Evolutionary conservation across 2,113 vertebrate genomes (phyloP).

Genomic region (Thomomys bottae): DNA sequence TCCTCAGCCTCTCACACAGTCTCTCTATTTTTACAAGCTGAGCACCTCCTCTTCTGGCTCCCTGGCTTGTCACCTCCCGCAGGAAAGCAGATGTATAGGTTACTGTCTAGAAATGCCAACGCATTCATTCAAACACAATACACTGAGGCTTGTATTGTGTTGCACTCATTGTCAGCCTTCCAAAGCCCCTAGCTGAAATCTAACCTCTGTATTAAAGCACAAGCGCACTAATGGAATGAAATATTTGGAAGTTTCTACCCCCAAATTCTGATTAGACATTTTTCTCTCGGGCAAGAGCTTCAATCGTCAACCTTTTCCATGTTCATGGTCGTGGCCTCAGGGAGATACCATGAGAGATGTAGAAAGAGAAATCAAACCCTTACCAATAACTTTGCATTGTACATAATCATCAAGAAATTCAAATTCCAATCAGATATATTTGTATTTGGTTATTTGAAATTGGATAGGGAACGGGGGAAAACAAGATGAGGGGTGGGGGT

Average conservation of each 20-base stretch:
- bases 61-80: rapidly evolving
- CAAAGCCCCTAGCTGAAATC: slow-evolving; percentile 52
- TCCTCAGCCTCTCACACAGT: slow-evolving; percentile 60
- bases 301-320: background rate
- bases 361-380: background rate
- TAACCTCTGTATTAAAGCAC: background rate
- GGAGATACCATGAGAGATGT: background rate
- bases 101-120: slow-evolving; percentile 65
- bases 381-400: background rate
- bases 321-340: background rate
- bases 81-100: slow-evolving; percentile 57
- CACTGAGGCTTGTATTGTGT: slow-evolving; percentile 42
- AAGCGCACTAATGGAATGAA: background rate
- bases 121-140: slow-evolving; percentile 63
- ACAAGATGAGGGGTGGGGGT: no score
- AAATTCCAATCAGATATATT: no score
- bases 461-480: no score
- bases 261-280: slow-evolving; percentile 53
- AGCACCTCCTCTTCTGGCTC: slow-evolving; percentile 32
- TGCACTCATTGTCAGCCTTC: background rate
- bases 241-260: slow-evolving; percentile 43
- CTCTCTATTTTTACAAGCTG: slow-evolving; percentile 74
- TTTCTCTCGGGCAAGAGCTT: slow-evolving; percentile 28
- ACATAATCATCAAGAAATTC: background rate
- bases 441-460: no score